Base-by-base conservation (phyloP, 1,140 invertebrate species). In the Neoseiulus cucumeris region DNA sequence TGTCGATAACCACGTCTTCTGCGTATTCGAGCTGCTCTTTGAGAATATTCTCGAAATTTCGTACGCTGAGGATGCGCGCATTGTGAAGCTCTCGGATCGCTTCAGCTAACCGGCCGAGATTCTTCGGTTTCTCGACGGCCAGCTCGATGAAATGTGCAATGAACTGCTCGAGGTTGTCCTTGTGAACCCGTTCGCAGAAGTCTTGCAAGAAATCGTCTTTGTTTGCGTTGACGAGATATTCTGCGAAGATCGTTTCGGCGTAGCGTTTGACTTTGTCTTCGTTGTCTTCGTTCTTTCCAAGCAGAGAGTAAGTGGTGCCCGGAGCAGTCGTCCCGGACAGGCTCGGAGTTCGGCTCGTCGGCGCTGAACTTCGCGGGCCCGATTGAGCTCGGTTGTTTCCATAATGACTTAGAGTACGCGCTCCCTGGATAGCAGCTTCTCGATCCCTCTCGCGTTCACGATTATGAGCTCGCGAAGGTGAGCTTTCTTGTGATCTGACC, bases 1-100 rank as follows among this genome's bases (percentile, higher is more conserved):
- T 82, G 78, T 87, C 85, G 68, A 87, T 81, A 44, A 80, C 75
- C 70, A 86, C 75, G 71, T 87, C 85, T 55, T 82, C 79, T 7
- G 80, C 79, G 67, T 72, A 70, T 68, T 77, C 74, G 18, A 84
- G 73, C 64, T 83, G 75, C 73, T 82, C 76, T 64, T 69, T 68
- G 22, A 78, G 69, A n/a, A 25, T 20, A 9, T 25, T 59, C 51
- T 59, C 51, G 17, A 59, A 17, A 59, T 59, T 25, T 9, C 33
- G 25, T 17, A 29, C 25, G 51, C 51, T 59, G 22, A 59, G 25
- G 22, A 59, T 59, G 51, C 33, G 51, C 25, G 51, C 51, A 9
- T 59, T 33, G 51, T 59, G 51, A 29, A 59, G 22, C 51, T 59
- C 51, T 33, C 51, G 51, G 17, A 59, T 59, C 4, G 51, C 51